A percentile compares a stretch with the other conserved stretches of the same genome.
Conservation (phyloP, 1,140 invertebrate genomes). For the Anoplophora glabripennis region DNA sequence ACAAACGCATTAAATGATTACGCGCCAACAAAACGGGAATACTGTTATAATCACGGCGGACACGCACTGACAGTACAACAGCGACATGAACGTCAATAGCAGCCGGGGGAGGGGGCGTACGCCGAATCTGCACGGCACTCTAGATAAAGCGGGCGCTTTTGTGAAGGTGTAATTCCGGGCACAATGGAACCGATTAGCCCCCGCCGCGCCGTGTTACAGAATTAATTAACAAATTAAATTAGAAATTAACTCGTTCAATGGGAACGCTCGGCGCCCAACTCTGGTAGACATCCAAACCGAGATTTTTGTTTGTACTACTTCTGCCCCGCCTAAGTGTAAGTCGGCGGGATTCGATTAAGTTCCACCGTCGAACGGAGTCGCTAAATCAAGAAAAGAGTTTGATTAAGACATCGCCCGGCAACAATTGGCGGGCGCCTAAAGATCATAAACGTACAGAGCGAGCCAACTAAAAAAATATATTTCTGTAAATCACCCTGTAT, state of each 20-base stretch:
- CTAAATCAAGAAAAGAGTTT: too few relatives aligned
- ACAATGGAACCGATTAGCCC: conserved; percentile 47
- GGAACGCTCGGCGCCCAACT: conserved; percentile 13
- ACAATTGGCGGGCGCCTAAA: too few relatives aligned
- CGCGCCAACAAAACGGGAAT: conserved; percentile 18
- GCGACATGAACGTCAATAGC: conserved; percentile 45
- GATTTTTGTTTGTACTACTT: conserved; percentile 17
- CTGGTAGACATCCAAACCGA: background rate
- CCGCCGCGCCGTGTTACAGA: conserved; percentile 43
- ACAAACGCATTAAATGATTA: conserved; percentile 20
- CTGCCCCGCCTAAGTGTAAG: too few relatives aligned
- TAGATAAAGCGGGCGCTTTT: conserved; percentile 20
- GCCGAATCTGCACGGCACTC: background rate
- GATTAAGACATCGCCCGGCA: too few relatives aligned
- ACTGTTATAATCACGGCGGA: conserved; percentile 22
- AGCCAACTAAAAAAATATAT: too few relatives aligned
- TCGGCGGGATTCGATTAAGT: too few relatives aligned
- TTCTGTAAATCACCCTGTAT: too few relatives aligned
- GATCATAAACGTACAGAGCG: too few relatives aligned
- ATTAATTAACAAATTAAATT: conserved; percentile 62
- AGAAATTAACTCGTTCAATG: conserved; percentile 57
- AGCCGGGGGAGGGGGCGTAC: conserved; percentile 15
- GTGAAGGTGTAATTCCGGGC: conserved; percentile 44
- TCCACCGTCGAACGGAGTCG: too few relatives aligned
- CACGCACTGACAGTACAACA: conserved; percentile 23